Conservation (phyloP, 2,888 invertebrate species). For the Nasonovia ribisnigri region DNA sequence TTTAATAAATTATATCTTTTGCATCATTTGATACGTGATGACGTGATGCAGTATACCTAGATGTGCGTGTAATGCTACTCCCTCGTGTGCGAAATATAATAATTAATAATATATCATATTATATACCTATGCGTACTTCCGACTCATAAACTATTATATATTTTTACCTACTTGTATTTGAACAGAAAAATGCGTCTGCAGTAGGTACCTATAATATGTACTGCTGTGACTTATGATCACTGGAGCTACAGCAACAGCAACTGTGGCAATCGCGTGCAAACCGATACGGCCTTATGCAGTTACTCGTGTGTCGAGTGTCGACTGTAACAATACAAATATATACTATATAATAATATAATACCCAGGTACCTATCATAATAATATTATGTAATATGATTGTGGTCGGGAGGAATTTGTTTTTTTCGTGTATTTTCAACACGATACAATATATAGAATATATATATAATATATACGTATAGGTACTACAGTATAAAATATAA, state of each 20-base stretch:
- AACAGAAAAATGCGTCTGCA: not conserved
- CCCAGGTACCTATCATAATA: not conserved
- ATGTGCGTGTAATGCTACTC: no score
- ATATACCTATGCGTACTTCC: not conserved
- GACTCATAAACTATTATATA: not conserved
- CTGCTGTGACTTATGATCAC: not conserved
- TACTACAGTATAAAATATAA: not conserved
- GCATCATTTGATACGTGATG: no score
- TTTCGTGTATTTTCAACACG: slow-evolving; percentile 22
- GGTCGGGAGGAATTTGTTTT: slow-evolving; percentile 15
- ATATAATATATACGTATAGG: not conserved
- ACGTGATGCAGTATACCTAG: no score
- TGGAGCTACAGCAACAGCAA: not conserved
- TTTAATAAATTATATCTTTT: no score
- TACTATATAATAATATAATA: not conserved
- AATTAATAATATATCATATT: no score
- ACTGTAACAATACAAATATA: not conserved
- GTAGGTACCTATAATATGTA: no score
- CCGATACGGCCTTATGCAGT: not conserved
- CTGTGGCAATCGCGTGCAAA: not conserved
- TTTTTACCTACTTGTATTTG: not conserved
- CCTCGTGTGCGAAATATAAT: no score
- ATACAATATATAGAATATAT: not conserved
- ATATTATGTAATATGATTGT: not conserved
- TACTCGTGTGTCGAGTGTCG: not conserved